Base-by-base conservation (phyloP, 2,113 vertebrate genomes). In the Vulpes ferrilata region DNA sequence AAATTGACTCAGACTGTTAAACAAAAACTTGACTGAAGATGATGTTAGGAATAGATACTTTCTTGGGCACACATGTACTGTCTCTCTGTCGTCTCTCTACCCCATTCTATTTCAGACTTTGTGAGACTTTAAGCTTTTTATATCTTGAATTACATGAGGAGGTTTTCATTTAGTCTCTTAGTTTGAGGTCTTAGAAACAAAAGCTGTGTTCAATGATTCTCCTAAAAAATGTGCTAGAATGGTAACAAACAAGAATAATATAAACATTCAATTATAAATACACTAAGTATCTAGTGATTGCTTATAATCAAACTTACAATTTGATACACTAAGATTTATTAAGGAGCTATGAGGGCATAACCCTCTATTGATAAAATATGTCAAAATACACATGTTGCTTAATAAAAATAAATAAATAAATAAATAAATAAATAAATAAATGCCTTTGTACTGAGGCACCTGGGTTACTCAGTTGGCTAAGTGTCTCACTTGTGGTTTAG, bases 231-330 rank as follows among this genome's bases (percentile, higher is more conserved):
- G 55, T 91, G 4, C 20, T 90, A 32, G 1, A 87, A 81, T 30
- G 32, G 2, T 9, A 74, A 71, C 12, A 30, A 89, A 86, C 2
- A 59, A 85, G 86, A 96, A 53, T 85, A 65, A 32, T 25, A 13
- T 57, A 93, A 69, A 53, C 23, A 82, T 82, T 84, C 7, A 96
- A 20, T 57, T 64, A 76, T 22, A 53, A 3, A 30, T 48, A 30
- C 0, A 43, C 23, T 57, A 20, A 48, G 59, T 80, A 79, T 64
- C 4, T 43, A 93, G 22, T 48, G n/a, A 67, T 79, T 73, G 2
- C 25, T 81, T 64, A 89, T 96, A 76, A 59, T 78, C 11, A 86
- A 82, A 89, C 60, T 93, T 65, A 84, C 85, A 17, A 85, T 83
- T 88, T 84, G 4, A 92, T 86, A 3, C 9, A 30, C n/a, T 92